Conservation (phyloP, 2,113 vertebrate genomes). For the Paradoxurus hermaphroditus region DNA sequence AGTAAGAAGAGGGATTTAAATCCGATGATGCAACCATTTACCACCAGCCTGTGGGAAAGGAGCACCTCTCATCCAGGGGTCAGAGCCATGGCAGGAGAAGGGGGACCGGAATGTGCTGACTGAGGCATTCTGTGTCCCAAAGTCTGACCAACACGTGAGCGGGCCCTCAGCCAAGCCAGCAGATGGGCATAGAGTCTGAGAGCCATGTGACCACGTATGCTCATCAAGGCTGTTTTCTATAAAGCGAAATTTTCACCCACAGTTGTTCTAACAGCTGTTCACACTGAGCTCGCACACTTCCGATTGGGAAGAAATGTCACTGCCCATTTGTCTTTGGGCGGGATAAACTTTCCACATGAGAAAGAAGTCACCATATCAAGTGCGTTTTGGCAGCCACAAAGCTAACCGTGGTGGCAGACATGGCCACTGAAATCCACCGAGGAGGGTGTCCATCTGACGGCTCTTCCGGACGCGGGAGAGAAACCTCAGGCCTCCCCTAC, state of each 20-base stretch:
- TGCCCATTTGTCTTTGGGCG: conserved; percentile 70
- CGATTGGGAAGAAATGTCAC: conserved; percentile 72
- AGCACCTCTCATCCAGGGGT: conserved; percentile 54
- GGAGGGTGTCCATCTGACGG: not conserved
- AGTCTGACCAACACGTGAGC: conserved; percentile 12
- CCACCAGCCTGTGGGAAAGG: not conserved
- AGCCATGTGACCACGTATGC: conserved; percentile 59
- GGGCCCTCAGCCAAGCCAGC: conserved; percentile 74
- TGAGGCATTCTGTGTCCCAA: not conserved
- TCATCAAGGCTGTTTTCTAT: conserved; percentile 71
- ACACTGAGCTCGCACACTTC: conserved; percentile 55
- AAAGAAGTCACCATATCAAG: not conserved
- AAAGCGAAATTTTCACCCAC: conserved; percentile 73
- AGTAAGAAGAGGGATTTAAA: not conserved
- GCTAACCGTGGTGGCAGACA: not conserved
- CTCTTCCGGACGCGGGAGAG: not conserved
- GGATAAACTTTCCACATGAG: conserved; percentile 45
- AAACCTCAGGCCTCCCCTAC: not conserved
- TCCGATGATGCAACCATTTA: not conserved
- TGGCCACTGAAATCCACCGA: not conserved
- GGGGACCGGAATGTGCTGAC: not conserved
- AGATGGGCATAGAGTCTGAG: conserved; percentile 73
- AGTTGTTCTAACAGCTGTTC: conserved; percentile 75
- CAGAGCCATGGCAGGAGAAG: conserved; percentile 58
- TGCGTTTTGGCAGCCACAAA: not conserved